A percentile compares a stretch with the other conserved stretches of the same genome.
Evolutionary conservation across 2,113 vertebrate species (phyloP).

Genomic region (Spea bombifrons): DNA sequence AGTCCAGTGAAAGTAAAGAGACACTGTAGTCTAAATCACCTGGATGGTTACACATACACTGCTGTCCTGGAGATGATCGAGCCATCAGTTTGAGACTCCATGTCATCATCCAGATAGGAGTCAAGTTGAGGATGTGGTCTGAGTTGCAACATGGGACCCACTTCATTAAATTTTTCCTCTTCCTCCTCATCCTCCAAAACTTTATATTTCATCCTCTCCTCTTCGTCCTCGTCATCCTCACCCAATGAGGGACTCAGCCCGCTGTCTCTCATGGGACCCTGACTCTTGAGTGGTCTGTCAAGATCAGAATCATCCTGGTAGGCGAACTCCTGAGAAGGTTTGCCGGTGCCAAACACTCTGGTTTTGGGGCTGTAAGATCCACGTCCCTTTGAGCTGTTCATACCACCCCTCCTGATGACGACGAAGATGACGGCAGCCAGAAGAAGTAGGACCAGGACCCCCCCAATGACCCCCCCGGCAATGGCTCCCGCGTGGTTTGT

Average conservation of each 20-base stretch:
- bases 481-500: constrained; percentile 71
- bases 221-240: constrained; percentile 50
- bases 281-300: constrained; percentile 45
- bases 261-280: constrained; percentile 47
- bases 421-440: constrained; percentile 70
- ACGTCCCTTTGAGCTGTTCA: constrained; percentile 56
- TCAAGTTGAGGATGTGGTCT: constrained; percentile 49
- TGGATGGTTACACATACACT: constrained; percentile 75
- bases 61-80: constrained; percentile 86
- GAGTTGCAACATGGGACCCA: constrained; percentile 67
- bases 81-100: constrained; percentile 87
- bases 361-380: constrained; percentile 72
- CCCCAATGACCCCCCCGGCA: constrained; percentile 79
- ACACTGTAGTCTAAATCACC: background rate
- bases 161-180: constrained; percentile 63
- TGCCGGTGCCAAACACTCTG: constrained; percentile 70
- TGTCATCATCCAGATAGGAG: constrained; percentile 77
- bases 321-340: constrained; percentile 57
- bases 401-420: constrained; percentile 63
- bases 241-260: constrained; percentile 44
- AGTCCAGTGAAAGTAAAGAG: background rate
- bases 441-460: constrained; percentile 75
- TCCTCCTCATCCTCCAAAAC: constrained; percentile 70
- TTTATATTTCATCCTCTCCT: constrained; percentile 67
- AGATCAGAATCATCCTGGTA: constrained; percentile 59